Evolutionary conservation across 2,888 invertebrate species (phyloP).

Genomic region (Dolomedes plantarius): DNA sequence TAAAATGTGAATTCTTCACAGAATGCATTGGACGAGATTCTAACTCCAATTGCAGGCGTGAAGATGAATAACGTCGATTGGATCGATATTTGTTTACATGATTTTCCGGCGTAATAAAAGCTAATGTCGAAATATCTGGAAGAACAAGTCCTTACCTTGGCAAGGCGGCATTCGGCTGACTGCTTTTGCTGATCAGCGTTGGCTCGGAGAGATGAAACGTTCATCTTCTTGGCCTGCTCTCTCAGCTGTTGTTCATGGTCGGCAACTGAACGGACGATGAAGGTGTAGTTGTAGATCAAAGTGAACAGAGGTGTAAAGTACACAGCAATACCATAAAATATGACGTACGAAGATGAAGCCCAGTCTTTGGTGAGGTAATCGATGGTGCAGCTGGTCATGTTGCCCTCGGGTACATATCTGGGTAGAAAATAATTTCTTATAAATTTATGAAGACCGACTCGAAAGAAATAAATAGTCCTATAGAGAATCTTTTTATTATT

Average conservation of each 20-base stretch:
- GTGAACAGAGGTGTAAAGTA: slow-evolving; percentile 86
- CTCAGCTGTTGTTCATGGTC: slow-evolving; percentile 73
- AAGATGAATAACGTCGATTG: too few relatives aligned
- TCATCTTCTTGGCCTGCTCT: slow-evolving; percentile 74
- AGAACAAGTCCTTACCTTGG: slow-evolving; percentile 69
- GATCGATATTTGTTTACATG: too few relatives aligned
- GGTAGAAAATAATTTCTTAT: slow-evolving; percentile 5
- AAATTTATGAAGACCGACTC: too few relatives aligned
- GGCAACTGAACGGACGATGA: slow-evolving; percentile 86
- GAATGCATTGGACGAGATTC: too few relatives aligned
- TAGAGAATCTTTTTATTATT: too few relatives aligned
- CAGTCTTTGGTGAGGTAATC: slow-evolving; percentile 88
- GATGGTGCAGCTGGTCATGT: slow-evolving; percentile 94
- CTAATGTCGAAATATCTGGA: too few relatives aligned
- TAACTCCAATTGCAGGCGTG: too few relatives aligned
- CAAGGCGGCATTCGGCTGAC: slow-evolving; percentile 73
- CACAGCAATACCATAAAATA: slow-evolving; percentile 86
- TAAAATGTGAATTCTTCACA: too few relatives aligned
- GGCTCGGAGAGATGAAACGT: slow-evolving; percentile 73
- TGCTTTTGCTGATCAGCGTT: slow-evolving; percentile 72
- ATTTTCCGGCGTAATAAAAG: too few relatives aligned
- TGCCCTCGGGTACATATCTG: slow-evolving; percentile 94
- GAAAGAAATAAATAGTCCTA: too few relatives aligned
- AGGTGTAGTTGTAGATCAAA: slow-evolving; percentile 91
- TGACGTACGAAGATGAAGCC: slow-evolving; percentile 86